Percentiles rank a stretch among this genome's conserved stretches.
These are phyloP conservation scores for Bombus terrestris DNA, from an alignment of 1,140 invertebrate genomes.

Conservation along the genomic window DNA sequence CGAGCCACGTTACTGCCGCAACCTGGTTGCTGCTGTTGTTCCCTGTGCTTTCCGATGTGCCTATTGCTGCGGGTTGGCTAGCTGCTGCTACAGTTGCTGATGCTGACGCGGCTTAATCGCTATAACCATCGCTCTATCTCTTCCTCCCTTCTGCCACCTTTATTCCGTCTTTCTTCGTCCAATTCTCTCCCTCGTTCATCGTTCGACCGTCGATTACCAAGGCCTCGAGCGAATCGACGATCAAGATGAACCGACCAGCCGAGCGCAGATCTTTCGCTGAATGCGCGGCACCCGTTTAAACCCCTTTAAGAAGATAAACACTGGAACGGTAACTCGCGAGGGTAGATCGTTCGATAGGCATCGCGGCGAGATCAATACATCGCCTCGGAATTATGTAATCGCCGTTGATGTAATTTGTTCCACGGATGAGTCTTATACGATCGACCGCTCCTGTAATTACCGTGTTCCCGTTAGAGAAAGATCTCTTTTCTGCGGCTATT, in stretches of 20 bases:
- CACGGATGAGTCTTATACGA: neutral
- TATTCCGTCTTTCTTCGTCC: constrained; percentile 3
- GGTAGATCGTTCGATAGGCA: constrained; percentile 34
- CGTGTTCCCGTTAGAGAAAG: neutral
- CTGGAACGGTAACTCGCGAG: constrained; percentile 9
- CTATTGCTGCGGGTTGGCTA: constrained; percentile 35
- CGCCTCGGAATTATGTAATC: constrained; percentile 17
- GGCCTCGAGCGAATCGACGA: constrained; percentile 51
- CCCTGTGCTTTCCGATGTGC: constrained; percentile 36
- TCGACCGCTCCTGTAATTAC: constrained; percentile 16
- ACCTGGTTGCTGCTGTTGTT: constrained; percentile 44
- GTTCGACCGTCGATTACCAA: constrained; percentile 58
- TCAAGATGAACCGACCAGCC: constrained; percentile 52
- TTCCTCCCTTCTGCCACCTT: neutral
- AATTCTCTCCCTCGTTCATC: constrained; percentile 19
- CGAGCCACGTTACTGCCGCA: constrained; percentile 67
- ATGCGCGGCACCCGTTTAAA: constrained; percentile 26
- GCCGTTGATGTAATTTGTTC: constrained; percentile 11
- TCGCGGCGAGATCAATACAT: constrained; percentile 25
- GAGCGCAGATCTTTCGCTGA: constrained; percentile 42
- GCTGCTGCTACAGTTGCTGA: constrained; percentile 43
- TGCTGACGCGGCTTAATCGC: constrained; percentile 60
- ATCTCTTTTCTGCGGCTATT: neutral
- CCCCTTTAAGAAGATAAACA: constrained; percentile 52
- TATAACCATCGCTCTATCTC: neutral